These are phyloP conservation scores for Morbakka virulenta DNA, from an alignment of 30 jellyfish, hydroid and myxozoan species.

Conservation along the genomic window DNA sequence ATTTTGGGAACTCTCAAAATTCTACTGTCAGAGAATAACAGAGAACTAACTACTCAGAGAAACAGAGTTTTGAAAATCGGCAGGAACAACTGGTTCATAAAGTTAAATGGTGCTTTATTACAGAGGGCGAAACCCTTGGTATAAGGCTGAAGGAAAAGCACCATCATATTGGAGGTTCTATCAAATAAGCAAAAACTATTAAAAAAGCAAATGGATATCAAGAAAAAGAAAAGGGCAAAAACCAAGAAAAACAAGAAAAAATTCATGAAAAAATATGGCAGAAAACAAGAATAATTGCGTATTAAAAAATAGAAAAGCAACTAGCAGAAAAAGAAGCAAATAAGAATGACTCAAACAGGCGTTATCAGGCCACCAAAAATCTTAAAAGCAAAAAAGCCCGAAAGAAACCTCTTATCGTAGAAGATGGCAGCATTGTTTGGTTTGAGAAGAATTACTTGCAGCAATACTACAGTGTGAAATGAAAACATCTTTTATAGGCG, in stretches of 20 bases:
- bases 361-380: constrained; percentile 47
- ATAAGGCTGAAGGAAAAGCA: constrained; percentile 17
- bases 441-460: constrained; percentile 54
- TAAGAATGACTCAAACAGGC: constrained; percentile 43
- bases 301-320: constrained; percentile 2
- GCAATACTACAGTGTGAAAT: constrained; percentile 45
- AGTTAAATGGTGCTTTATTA: constrained; percentile 8
- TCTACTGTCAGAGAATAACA: no score
- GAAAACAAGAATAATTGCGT: constrained; percentile 14
- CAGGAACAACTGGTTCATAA: no score
- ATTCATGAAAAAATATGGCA: constrained; percentile 19
- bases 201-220: not conserved
- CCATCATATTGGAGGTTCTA: constrained; percentile 18
- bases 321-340: constrained; percentile 1
- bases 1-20: no score
- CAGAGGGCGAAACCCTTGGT: constrained; percentile 40
- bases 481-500: constrained; percentile 43
- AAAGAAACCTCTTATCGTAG: constrained; percentile 60
- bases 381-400: constrained; percentile 37
- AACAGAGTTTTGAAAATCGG: no score
- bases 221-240: constrained; percentile 13
- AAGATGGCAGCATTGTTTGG: constrained; percentile 57
- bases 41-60: no score
- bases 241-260: constrained; percentile 15
- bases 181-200: constrained; percentile 1